These are phyloP conservation scores for Riparia riparia DNA, from an alignment of 2,113 vertebrate genomes.

Conservation along the genomic window DNA sequence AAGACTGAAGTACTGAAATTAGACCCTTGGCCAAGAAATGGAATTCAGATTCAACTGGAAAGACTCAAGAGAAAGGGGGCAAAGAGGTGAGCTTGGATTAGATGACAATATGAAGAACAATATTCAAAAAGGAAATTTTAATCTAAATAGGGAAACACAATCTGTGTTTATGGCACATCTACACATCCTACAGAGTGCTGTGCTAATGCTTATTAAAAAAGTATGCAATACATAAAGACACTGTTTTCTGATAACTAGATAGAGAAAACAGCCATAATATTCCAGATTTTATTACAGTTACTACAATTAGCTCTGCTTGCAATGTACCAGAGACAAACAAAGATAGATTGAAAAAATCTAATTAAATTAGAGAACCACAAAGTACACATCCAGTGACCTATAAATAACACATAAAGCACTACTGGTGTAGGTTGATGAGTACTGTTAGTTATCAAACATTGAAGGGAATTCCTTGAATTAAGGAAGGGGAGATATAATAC, in stretches of 20 bases:
- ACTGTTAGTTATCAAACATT: not conserved
- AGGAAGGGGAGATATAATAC: not conserved
- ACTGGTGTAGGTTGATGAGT: not conserved
- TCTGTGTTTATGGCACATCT: not conserved
- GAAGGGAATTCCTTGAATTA: not conserved
- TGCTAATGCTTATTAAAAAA: not conserved
- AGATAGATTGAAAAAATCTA: slow-evolving; percentile 46
- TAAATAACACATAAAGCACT: slow-evolving; percentile 29
- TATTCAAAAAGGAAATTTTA: not conserved
- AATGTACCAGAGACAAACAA: slow-evolving; percentile 30
- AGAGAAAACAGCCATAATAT: not conserved
- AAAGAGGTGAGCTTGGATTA: not conserved
- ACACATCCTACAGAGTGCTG: not conserved
- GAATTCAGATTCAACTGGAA: not conserved
- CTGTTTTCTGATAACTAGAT: not conserved
- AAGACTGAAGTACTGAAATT: not conserved
- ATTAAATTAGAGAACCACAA: slow-evolving; percentile 39
- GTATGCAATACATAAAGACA: not conserved
- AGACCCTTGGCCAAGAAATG: not conserved
- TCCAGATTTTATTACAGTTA: not conserved
- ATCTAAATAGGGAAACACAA: not conserved
- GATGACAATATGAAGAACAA: not conserved
- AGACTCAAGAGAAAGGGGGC: not conserved
- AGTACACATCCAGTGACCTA: slow-evolving; percentile 26
- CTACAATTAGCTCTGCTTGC: slow-evolving; percentile 18